Percentiles rank a stretch among this genome's conserved stretches.
phyloP scores from a whole-genome alignment of 2,797 vertebrate genomes.

The Sebastes miniatus region DNA sequence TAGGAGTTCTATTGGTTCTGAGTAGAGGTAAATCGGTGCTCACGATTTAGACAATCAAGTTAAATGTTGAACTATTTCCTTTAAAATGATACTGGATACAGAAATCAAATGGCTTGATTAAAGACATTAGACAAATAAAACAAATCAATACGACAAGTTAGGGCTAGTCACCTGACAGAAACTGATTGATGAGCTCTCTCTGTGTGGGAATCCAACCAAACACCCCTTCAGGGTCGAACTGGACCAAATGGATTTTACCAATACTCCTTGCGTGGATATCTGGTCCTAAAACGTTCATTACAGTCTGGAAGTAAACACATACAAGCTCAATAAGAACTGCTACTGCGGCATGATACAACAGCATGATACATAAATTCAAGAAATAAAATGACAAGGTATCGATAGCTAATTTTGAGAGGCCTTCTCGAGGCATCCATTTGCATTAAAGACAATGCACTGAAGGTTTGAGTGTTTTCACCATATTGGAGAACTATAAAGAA shows the following conservation, averaged over 20 bases:
- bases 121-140: background rate
- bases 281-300: conserved; percentile 86
- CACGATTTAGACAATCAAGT: background rate
- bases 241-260: conserved; percentile 83
- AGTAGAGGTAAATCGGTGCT: background rate
- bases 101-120: background rate
- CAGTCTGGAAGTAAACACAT: conserved; percentile 74
- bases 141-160: background rate
- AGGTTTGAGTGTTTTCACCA: background rate
- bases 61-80: background rate
- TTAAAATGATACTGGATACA: background rate
- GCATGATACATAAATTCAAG: background rate
- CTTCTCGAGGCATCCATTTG: background rate
- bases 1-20: conserved; percentile 62
- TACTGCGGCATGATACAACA: background rate
- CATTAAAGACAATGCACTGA: background rate
- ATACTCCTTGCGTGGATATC: conserved; percentile 81
- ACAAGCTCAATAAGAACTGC: background rate
- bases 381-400: background rate
- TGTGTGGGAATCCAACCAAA: conserved; percentile 88
- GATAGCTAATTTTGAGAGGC: background rate
- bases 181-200: conserved; percentile 72
- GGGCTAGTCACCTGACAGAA: conserved; percentile 83
- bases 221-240: conserved; percentile 85
- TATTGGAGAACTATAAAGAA: background rate